Conservation (phyloP, 2,797 vertebrate species). For the Sebastes itinus region DNA sequence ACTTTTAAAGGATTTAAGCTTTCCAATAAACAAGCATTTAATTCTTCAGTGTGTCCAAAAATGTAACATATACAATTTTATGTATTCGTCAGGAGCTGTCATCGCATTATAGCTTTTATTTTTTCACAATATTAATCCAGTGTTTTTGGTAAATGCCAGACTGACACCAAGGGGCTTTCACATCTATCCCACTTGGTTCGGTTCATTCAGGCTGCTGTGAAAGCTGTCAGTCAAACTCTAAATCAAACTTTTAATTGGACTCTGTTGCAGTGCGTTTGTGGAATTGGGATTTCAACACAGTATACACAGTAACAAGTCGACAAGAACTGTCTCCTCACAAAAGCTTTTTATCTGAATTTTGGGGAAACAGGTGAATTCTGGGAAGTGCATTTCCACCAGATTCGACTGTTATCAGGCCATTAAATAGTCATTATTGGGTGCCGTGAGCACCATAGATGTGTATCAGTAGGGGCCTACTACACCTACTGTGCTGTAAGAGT, state of each 20-base stretch:
- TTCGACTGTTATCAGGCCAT: too few relatives aligned
- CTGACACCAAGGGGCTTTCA: too few relatives aligned
- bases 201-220: background rate
- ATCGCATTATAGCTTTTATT: too few relatives aligned
- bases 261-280: background rate
- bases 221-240: background rate
- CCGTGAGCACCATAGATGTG: too few relatives aligned
- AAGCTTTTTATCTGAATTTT: background rate
- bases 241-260: background rate
- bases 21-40: background rate
- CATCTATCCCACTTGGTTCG: background rate
- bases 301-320: background rate
- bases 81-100: background rate
- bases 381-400: background rate
- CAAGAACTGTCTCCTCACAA: background rate
- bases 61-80: background rate
- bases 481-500: too few relatives aligned
- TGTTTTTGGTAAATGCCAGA: too few relatives aligned
- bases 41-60: background rate
- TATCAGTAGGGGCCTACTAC: too few relatives aligned
- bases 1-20: background rate
- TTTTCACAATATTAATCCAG: too few relatives aligned
- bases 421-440: too few relatives aligned
- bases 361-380: background rate
- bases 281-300: background rate